phyloP scores from a whole-genome alignment of 2,797 vertebrate species.

The Carapus acus region DNA sequence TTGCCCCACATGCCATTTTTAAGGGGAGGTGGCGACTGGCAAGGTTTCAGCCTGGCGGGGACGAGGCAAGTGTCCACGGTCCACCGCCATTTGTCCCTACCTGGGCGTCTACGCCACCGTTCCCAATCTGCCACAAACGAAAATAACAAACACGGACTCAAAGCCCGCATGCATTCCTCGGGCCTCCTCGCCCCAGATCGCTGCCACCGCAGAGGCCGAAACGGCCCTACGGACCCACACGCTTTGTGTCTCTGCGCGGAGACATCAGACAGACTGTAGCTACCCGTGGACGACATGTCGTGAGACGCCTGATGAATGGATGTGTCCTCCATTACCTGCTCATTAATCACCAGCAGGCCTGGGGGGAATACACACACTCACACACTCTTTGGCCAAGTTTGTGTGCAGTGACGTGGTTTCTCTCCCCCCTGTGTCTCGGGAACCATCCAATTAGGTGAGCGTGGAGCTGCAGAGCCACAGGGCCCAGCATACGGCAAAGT shows the following conservation, averaged over 20 bases:
- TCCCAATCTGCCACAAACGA: slow-evolving; percentile 45
- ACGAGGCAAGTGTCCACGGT: too few relatives aligned
- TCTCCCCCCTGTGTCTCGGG: too few relatives aligned
- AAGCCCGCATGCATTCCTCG: slow-evolving; percentile 51
- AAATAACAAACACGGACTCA: slow-evolving; percentile 58
- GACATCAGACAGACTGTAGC: slow-evolving; percentile 26
- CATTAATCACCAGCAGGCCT: slow-evolving; percentile 36
- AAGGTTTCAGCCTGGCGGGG: too few relatives aligned
- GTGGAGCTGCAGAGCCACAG: too few relatives aligned
- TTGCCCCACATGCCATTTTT: slow-evolving; percentile 32
- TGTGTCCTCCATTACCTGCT: slow-evolving; percentile 32
- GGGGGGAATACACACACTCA: slow-evolving; percentile 49
- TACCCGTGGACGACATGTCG: slow-evolving; percentile 24
- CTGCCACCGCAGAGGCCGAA: slow-evolving; percentile 14
- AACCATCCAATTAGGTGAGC: too few relatives aligned
- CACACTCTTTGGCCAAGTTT: slow-evolving; percentile 19
- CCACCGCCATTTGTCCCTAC: too few relatives aligned
- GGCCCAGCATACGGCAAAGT: too few relatives aligned
- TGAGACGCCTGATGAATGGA: slow-evolving; percentile 40
- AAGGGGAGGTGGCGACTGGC: too few relatives aligned
- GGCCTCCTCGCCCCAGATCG: slow-evolving; percentile 35
- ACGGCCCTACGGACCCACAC: slow-evolving; percentile 42
- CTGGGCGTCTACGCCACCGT: too few relatives aligned
- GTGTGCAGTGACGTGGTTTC: too few relatives aligned
- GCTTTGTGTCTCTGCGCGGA: slow-evolving; percentile 26